Evolutionary conservation across 2,113 vertebrate genomes (phyloP), one percentile per base, ranked within the genome.

Genomic region (Ursus arctos): DNA sequence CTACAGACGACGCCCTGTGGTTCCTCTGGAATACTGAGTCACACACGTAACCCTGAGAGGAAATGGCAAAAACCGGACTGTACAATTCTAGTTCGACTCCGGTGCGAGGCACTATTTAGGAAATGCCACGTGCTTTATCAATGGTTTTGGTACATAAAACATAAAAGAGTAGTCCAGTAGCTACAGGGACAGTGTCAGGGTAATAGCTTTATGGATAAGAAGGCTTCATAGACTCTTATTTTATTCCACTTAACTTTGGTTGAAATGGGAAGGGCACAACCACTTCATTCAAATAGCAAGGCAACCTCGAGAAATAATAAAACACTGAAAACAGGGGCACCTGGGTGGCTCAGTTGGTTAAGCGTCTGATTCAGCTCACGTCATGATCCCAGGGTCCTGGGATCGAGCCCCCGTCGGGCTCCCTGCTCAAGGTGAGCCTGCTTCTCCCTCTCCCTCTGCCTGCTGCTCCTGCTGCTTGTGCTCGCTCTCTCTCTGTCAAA

Each of bases 51-150:
- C 28, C 24, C 51, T n/a, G 77, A 80, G 72, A 88, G 63, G 55
- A 97, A 95, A 95, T 59, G 10, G 26, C 19, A 59, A 95, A 92
- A 95, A 28, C 31, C 51, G 57, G 36, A 84, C 24, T 80, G 61
- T 22, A 26, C 79, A 94, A 67, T 84, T 97, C 85, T 0, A 0
- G 82, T 83, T 88, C 84, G 36, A 96, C 59, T 96, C 61, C 61
- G 97, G 72, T 61, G 96, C 77, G 85, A 89, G 87, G 76, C 21
- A 97, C 0, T 0, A 0, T 33, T 90, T 91, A 55, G 76, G 57
- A 95, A 72, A 76, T 36, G 33, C 65, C 59, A 80, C 57, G 84
- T 81, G 71, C 84, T 96, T 92, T 97, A 84, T 43, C 63, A 71
- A 93, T 71, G 72, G 84, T 55, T 95, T 91, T 92, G 51, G 33